Conservation (phyloP, 2,797 vertebrate species). For the Acanthiza pusilla region DNA sequence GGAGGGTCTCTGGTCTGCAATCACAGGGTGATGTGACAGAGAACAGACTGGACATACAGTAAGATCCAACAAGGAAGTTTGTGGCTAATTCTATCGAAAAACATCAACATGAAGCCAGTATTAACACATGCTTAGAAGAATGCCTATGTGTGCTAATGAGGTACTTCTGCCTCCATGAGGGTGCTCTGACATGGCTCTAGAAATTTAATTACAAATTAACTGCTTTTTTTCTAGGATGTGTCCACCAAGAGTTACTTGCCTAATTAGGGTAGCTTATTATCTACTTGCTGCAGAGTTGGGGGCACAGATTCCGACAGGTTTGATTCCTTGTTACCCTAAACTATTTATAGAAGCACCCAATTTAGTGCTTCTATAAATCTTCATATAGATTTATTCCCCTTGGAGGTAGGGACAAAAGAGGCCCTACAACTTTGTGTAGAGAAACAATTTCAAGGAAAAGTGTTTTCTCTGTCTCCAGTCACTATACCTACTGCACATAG, state of each 20-base stretch:
- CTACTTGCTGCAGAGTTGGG: neutral
- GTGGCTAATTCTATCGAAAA: neutral
- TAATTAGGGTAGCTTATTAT: neutral
- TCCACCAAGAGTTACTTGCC: neutral
- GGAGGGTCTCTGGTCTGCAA: neutral
- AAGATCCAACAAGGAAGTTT: neutral
- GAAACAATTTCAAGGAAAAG: neutral
- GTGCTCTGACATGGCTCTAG: neutral
- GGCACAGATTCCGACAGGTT: neutral
- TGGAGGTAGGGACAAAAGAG: neutral
- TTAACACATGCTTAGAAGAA: neutral
- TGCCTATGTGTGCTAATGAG: neutral
- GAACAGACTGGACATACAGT: accelerated
- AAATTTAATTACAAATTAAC: neutral
- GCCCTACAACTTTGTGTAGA: neutral
- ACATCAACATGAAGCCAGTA: neutral
- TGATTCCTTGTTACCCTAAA: neutral
- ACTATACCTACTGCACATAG: accelerated
- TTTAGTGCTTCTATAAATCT: neutral
- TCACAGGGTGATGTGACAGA: neutral
- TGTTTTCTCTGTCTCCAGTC: neutral
- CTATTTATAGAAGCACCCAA: neutral
- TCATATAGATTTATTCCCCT: neutral
- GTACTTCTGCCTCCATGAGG: neutral
- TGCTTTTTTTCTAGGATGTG: neutral